Conservation (phyloP, 2,113 vertebrate genomes). For the Lophotis ruficrista region DNA sequence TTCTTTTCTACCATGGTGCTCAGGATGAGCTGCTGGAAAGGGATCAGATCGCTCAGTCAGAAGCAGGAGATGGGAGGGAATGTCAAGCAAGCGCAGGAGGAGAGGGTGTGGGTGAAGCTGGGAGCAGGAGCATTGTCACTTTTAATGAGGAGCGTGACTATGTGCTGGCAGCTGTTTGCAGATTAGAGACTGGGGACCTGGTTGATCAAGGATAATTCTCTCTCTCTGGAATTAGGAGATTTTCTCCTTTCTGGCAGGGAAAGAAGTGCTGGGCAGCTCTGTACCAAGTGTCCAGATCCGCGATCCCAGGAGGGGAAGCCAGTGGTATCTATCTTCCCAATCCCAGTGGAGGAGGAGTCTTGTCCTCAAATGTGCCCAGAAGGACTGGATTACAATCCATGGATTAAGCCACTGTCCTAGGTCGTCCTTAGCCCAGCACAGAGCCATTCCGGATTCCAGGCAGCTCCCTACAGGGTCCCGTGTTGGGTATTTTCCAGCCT, state of each 20-base stretch:
- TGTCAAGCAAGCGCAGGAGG: background rate
- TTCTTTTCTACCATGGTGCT: background rate
- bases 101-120: background rate
- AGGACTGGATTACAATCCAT: background rate
- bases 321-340: background rate
- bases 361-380: background rate
- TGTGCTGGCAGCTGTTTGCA: constrained; percentile 13
- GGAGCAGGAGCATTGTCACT: background rate
- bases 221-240: constrained; percentile 13
- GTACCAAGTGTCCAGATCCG: background rate
- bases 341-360: background rate
- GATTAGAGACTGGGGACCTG: background rate
- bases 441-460: background rate
- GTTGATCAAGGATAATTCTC: background rate
- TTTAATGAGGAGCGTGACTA: constrained; percentile 24
- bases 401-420: background rate
- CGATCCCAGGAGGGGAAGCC: background rate
- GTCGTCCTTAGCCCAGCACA: background rate
- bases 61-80: background rate
- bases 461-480: background rate
- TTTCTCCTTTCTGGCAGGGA: constrained; percentile 1
- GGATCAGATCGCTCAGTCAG: rapidly evolving
- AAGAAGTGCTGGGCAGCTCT: background rate
- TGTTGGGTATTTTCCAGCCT: background rate
- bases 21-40: background rate